Evolutionary conservation across 2,113 vertebrate genomes (phyloP), one percentile per base, ranked within the genome.

Genomic region (Axis porcinus): DNA sequence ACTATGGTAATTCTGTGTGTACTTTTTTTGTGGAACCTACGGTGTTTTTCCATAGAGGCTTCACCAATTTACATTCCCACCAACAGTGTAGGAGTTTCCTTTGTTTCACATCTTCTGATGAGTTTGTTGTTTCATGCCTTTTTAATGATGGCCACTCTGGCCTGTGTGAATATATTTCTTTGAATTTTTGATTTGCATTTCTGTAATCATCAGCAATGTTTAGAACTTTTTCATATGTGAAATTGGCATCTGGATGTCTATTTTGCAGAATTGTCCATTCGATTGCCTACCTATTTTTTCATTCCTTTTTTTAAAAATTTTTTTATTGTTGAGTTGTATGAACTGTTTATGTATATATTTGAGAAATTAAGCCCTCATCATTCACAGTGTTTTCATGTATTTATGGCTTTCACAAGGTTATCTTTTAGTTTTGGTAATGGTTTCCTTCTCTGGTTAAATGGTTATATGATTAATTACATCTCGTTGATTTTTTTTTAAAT

Each of bases 41-140:
- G 0, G 15, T 19, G 64, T 67, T n/a, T n/a, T 19, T n/a, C 33
- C 7, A n/a, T 10, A 67, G 33, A n/a, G 64, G 33, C 64, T 19
- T 17, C n/a, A 67, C 33, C 64, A 36, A 36, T n/a, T 67, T 67
- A 19, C 64, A 67, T n/a, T 67, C 17, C 17, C 64, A 36, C 17
- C 64, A 70, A 36, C 8, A 70, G 16, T n/a, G 64, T 70, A 36
- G 64, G 17, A 36, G n/a, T 70, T 70, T 70, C 4, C 64, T 36
- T 70, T 70, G 33, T 36, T 19, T 21, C 64, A 13, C 17, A 36
- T 36, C n/a, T 19, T 70, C n/a, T 17, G 4, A 4, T 19, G 64
- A n/a, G 17, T 36, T 70, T 70, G 17, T 36, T 36, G 17, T 70
- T 36, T 70, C 64, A 36, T n/a, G 17, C n/a, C n/a, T 70, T 70